A percentile compares a stretch with the other conserved stretches of the same genome.
phyloP scores from a whole-genome alignment of 2,888 invertebrate species.

The Drosophila emarginata region DNA sequence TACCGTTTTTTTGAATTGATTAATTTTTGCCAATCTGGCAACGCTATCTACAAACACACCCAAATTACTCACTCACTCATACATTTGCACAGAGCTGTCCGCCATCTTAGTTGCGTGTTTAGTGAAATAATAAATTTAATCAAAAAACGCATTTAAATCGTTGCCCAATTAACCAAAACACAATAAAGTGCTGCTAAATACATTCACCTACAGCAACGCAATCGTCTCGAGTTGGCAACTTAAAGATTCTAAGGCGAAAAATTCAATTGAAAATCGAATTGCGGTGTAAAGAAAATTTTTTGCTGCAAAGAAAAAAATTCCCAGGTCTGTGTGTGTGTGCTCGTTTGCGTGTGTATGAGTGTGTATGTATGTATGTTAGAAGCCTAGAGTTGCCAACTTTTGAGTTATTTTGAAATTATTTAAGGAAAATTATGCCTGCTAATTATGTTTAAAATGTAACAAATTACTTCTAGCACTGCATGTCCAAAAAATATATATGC shows the following conservation, averaged over 20 bases:
- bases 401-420: slow-evolving; percentile 1
- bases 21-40: slow-evolving; percentile 16
- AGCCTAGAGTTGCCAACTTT: slow-evolving; percentile 53
- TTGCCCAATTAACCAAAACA: slow-evolving; percentile 61
- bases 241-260: slow-evolving; percentile 55
- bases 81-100: slow-evolving; percentile 35
- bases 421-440: slow-evolving; percentile 9
- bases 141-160: slow-evolving; percentile 64
- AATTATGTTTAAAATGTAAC: neutral
- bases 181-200: slow-evolving; percentile 61
- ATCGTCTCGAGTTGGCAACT: slow-evolving; percentile 50
- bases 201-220: slow-evolving; percentile 47
- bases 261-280: slow-evolving; percentile 65
- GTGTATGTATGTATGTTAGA: slow-evolving; percentile 45
- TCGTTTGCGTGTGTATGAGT: slow-evolving; percentile 26
- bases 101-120: slow-evolving; percentile 30
- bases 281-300: slow-evolving; percentile 64
- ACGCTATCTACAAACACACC: slow-evolving; percentile 18
- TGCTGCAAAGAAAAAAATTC: slow-evolving; percentile 67
- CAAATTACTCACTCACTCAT: slow-evolving; percentile 23
- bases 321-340: slow-evolving; percentile 76
- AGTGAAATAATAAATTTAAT: slow-evolving; percentile 56
- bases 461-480: neutral
- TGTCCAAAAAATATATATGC: neutral
- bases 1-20: slow-evolving; percentile 9